Percentiles rank a stretch among this genome's conserved stretches.
Conservation (phyloP, 1,140 invertebrate genomes). For the Lepidurus arcticus region DNA sequence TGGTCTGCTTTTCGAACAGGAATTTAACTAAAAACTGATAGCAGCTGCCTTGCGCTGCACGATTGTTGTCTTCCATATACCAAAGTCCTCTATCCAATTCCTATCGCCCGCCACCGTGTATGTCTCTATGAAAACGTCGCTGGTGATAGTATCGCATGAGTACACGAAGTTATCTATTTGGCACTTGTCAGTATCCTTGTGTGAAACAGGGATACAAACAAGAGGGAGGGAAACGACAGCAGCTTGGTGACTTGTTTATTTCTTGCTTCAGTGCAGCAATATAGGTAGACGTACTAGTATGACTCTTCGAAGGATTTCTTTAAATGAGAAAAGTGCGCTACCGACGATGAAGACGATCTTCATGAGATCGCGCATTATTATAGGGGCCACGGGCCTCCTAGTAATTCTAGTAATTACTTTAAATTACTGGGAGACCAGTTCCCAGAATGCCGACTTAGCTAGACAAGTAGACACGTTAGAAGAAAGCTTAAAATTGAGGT, state of each 20-base stretch:
- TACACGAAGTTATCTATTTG: too few relatives aligned
- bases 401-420: neutral
- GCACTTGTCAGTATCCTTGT: neutral
- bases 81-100: too few relatives aligned
- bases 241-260: neutral
- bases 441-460: conserved; percentile 29
- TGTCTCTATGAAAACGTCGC: too few relatives aligned
- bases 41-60: too few relatives aligned
- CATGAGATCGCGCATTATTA: neutral
- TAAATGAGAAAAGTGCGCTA: neutral
- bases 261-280: neutral
- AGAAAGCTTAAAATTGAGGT: conserved; percentile 32
- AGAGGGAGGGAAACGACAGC: neutral
- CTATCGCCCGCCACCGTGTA: too few relatives aligned
- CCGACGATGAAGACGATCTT: neutral
- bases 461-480: conserved; percentile 27
- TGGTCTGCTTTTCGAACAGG: too few relatives aligned
- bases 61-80: too few relatives aligned
- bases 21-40: too few relatives aligned
- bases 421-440: conserved; percentile 27
- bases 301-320: neutral
- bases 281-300: neutral
- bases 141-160: too few relatives aligned
- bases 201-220: neutral
- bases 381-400: conserved; percentile 13